Evolutionary conservation across 1,140 invertebrate genomes (phyloP), one percentile per base, ranked within the genome.

Genomic region (Anastrepha ludens): DNA sequence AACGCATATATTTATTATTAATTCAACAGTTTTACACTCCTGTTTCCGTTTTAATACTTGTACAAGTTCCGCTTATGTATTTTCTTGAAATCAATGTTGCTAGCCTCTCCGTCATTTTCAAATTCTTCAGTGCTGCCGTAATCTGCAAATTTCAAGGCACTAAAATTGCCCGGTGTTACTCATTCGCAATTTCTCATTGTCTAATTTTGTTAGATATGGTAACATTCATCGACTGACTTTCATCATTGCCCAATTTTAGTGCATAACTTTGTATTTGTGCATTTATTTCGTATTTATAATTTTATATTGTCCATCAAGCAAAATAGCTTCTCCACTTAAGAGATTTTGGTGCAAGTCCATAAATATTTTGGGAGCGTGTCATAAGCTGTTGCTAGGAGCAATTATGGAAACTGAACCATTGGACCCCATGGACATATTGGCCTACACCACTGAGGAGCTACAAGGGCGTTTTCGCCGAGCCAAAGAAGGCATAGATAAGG

Each of bases 331-430:
- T 5, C 74, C 74, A 55, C 3, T 81, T 2, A 81, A 29, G 8
- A 55, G 11, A 29, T 50, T 55, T 55, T 50, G 5, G n/a, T 11
- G 74, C 47, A 15, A 15, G 47, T 81, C 47, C 74, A 81, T 58
- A 20, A 55, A 50, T 58, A n/a, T 58, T 81, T 17, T 81, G 0
- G 74, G 47, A 20, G 11, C 55, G n/a, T 81, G 50, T 81, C 15
- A 81, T 11, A 81, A 29, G 74, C 74, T 55, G 74, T 55, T 81
- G 44, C 44, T 6, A 29, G n/a, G 47, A 9, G 2, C 15, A 55
- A 81, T 81, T 55, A 81, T 81, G 74, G 74, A 81, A 20, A 13
- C 74, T 6, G 74, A 81, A 55, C 74, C 74, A n/a, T 81, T 81
- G 8, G 74, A 81, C 9, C 74, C 74, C 0, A 81, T 81, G 47